These are phyloP conservation scores for Drepanosiphum platanoidis DNA, from an alignment of 2,888 invertebrate genomes.

Conservation along the genomic window DNA sequence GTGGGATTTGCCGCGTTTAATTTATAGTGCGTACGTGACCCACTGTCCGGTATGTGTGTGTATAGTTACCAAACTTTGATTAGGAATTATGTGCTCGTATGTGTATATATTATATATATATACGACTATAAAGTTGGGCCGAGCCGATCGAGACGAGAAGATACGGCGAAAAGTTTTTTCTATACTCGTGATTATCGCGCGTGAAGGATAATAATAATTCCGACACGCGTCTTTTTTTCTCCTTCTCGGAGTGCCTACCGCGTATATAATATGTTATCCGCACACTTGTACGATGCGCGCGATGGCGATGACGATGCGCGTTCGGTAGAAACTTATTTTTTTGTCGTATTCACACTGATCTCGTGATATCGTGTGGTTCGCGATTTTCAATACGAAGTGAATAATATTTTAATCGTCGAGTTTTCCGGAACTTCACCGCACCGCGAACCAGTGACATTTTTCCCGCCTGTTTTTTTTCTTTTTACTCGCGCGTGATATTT, in stretches of 20 bases:
- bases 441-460: background rate
- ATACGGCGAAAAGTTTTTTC: constrained; percentile 34
- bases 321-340: background rate
- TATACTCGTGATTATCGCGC: background rate
- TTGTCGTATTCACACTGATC: background rate
- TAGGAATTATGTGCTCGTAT: constrained; percentile 37
- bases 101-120: background rate
- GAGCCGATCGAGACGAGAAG: background rate
- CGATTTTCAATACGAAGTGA: background rate
- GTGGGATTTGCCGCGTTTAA: constrained; percentile 48
- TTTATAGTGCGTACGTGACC: constrained; percentile 59
- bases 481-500: background rate
- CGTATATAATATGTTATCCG: background rate
- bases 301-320: too few relatives aligned
- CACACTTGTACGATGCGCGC: background rate
- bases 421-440: background rate
- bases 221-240: background rate
- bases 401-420: background rate
- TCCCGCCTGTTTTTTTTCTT: background rate
- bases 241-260: background rate
- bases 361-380: background rate
- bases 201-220: constrained; percentile 8
- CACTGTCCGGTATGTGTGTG: constrained; percentile 1
- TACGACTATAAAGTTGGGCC: constrained; percentile 9
- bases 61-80: constrained; percentile 57